Evolutionary conservation across 2,797 vertebrate species (phyloP), one percentile per base, ranked within the genome.

Genomic region (Oreochromis mossambicus): DNA sequence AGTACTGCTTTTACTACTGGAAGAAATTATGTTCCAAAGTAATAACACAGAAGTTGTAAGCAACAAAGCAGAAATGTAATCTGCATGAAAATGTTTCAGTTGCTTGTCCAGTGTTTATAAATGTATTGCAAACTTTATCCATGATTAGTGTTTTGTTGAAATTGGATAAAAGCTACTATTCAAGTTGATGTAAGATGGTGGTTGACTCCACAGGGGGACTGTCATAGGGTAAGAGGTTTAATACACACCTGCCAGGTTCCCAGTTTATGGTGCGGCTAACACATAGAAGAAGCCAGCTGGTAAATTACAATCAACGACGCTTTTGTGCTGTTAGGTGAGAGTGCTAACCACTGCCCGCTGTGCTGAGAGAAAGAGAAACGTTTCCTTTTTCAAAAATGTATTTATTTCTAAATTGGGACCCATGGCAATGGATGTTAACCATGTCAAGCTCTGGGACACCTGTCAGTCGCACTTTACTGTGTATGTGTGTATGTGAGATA

Each of bases 221-320:
- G 54, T 15, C 7, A 2, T 15, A 56, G 24, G 24, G 4, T 4
- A 1, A 29, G 54, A 56, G 54, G 24, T 15, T 5, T 13, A 7
- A 17, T 12, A n/a, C 58, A 1, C 0, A 0, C 15, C 7, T 15
- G 17, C 3, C 29, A 19, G 29, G 56, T 38, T 2, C 6, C 10
- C 58, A 13, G 32, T 63, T n/a, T 38, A 58, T 58, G 26, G 8
- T 32, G 15, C 9, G 56, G 29, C 56, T 10, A 58, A 58, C 26
- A 19, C 32, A 63, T 7, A 68, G 63, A 38, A 66, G 36, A 14
- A 68, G 1, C 2, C 0, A 15, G 63, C n/a, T 21, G 12, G 36
- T 41, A 21, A 38, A 66, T 21, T 66, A 13, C 19, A 41, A 24
- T 36, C 34, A 21, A 5, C 4, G 1, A 41, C 3, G 11, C n/a